These are phyloP conservation scores for Pristiophorus japonicus DNA, from an alignment of 2,113 vertebrate genomes.

Conservation along the genomic window DNA sequence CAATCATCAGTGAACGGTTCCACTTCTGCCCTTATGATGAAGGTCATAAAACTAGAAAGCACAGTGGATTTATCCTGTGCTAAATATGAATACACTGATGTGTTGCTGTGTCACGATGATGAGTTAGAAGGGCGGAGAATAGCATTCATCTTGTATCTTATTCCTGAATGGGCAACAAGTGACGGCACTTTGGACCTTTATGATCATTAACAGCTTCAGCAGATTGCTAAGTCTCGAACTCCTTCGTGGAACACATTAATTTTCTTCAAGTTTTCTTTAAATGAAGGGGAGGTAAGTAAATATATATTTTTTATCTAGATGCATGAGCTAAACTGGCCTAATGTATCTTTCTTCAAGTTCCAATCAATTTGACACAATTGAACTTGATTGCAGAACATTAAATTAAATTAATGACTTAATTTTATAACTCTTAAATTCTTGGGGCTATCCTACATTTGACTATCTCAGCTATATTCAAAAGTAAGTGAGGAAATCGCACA, in stretches of 20 bases:
- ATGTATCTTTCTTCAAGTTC: background rate
- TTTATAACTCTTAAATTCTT: background rate
- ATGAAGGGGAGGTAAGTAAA: background rate
- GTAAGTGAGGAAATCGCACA: background rate
- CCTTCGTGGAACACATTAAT: no score
- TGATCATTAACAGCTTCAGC: no score
- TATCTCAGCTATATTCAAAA: background rate
- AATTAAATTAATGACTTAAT: background rate
- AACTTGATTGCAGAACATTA: background rate
- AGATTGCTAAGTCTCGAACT: no score
- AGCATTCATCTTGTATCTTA: constrained; percentile 90
- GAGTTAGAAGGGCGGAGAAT: constrained; percentile 87
- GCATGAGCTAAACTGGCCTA: background rate
- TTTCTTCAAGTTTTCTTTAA: no score
- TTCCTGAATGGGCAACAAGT: constrained; percentile 73
- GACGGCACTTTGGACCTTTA: constrained; percentile 82
- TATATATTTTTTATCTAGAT: background rate
- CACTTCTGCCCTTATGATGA: background rate
- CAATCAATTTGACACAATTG: background rate
- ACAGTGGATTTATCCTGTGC: constrained; percentile 88
- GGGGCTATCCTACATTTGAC: background rate
- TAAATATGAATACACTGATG: constrained; percentile 87
- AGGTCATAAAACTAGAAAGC: constrained; percentile 73
- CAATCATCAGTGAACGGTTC: background rate
- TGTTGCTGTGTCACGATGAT: constrained; percentile 87